Evolutionary conservation across 1,140 invertebrate genomes (phyloP), one percentile per base, ranked within the genome.

Genomic region (Sinonovacula constricta): DNA sequence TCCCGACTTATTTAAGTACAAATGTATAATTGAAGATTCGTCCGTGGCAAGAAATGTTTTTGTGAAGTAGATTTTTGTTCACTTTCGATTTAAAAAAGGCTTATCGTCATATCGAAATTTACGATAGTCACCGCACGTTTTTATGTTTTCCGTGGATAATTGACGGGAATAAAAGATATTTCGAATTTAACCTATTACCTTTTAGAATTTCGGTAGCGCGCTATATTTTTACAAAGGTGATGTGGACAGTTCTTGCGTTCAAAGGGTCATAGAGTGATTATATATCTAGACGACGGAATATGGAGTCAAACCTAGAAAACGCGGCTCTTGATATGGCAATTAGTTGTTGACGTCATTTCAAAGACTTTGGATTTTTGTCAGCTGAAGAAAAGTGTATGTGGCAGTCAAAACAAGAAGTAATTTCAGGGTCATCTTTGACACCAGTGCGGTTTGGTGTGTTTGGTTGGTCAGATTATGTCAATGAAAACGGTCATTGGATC

Each of bases 11-110:
- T 65, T 66, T 31, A 65, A 62, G 31, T 76, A 34, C 18, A 76
- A 56, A 36, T 30, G 15, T 33, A 49, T 36, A 34, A 66, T 59
- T n/a, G 72, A 76, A 34, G 62, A 76, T 56, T n/a, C 26, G 28
- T 4, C 2, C 2, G 57, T 60, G 3, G 72, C 62, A 4, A 26
- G 39, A 67, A 18, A 3, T 77, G 24, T 68, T 67, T 59, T 26
- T 30, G 4, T 67, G 18, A 63, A 34, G 53, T 0, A 49, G 63
- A 51, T 78, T 18, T 31, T 14, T 69, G 39, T 62, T 78, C 70
- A 30, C 66, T 0, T 78, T 69, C n/a, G 75, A 78, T 63, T 49
- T 78, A n/a, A 68, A 68, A 54, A 51, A n/a, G 10, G 75, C 66
- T 22, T 70, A 78, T 28, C 62, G 68, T 24, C 74, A 77, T 54